phyloP scores from a whole-genome alignment of 2,797 vertebrate genomes.

The Girardinus metallicus region DNA sequence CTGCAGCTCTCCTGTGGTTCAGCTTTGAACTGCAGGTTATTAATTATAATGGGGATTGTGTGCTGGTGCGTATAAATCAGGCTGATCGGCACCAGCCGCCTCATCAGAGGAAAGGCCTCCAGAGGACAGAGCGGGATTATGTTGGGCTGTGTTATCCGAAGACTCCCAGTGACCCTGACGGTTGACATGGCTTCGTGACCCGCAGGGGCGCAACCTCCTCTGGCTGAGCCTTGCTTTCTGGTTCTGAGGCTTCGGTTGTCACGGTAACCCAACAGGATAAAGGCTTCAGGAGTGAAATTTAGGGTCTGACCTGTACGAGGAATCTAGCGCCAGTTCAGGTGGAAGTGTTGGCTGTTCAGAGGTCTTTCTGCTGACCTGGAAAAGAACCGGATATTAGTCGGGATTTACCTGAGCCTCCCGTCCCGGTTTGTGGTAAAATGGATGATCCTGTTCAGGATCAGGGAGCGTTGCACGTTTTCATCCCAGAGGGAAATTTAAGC shows the following conservation, averaged over 20 bases:
- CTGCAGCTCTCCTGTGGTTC: conserved; percentile 60
- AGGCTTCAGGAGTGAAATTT: neutral
- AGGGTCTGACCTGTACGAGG: neutral
- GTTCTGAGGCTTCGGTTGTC: neutral
- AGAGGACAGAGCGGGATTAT: conserved; percentile 56
- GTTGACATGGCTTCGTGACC: neutral
- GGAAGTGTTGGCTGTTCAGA: neutral
- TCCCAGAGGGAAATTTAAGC: neutral
- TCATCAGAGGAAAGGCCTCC: conserved; percentile 42
- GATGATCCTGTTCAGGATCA: neutral
- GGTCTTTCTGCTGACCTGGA: neutral
- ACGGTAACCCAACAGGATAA: neutral
- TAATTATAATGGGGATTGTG: conserved; percentile 68
- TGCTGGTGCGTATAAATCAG: conserved; percentile 60
- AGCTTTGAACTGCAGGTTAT: conserved; percentile 72
- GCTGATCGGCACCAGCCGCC: conserved; percentile 62
- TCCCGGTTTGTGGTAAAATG: neutral
- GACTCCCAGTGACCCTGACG: neutral
- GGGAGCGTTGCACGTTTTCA: neutral
- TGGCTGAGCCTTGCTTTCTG: neutral
- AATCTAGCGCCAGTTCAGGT: neutral
- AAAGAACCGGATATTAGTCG: neutral
- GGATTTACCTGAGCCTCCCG: neutral
- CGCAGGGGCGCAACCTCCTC: neutral
- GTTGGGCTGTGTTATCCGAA: neutral